phyloP scores from a whole-genome alignment of 2,113 vertebrate genomes.

The Oryctolagus cuniculus region DNA sequence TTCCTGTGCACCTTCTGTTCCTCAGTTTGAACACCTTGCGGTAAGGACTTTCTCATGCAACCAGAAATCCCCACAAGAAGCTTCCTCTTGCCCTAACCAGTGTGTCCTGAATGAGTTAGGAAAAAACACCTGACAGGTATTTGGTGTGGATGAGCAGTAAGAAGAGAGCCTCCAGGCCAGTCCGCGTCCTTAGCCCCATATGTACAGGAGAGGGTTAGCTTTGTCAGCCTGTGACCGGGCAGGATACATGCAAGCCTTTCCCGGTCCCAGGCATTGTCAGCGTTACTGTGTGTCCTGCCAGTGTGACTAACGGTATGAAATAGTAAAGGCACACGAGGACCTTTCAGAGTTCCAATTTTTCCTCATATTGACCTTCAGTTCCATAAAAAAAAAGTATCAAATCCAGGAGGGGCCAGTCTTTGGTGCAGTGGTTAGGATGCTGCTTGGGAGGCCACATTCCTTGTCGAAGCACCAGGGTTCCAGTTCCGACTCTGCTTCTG shows the following conservation, averaged over 20 bases:
- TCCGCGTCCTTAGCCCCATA: neutral
- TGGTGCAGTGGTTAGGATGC: too few species aligned
- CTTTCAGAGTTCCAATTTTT: neutral
- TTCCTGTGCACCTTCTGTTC: neutral
- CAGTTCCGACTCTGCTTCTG: too few species aligned
- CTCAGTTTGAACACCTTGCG: neutral
- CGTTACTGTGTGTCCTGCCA: neutral
- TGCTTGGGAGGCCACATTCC: too few species aligned
- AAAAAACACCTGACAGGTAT: neutral
- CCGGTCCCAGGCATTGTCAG: neutral
- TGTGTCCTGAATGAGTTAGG: neutral
- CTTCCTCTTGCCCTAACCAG: neutral
- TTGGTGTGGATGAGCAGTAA: neutral
- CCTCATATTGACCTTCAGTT: neutral
- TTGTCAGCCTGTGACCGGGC: neutral
- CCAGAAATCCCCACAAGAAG: neutral
- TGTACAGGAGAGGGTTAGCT: neutral
- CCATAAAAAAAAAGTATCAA: neutral
- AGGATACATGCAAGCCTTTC: neutral
- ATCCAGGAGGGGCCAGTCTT: too few species aligned
- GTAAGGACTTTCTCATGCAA: neutral
- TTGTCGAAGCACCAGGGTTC: too few species aligned
- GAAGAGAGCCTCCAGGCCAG: neutral
- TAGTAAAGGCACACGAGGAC: neutral
- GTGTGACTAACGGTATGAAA: neutral